These are phyloP conservation scores for Cheilosia scutellata DNA, from an alignment of 2,888 invertebrate species.

Conservation along the genomic window DNA sequence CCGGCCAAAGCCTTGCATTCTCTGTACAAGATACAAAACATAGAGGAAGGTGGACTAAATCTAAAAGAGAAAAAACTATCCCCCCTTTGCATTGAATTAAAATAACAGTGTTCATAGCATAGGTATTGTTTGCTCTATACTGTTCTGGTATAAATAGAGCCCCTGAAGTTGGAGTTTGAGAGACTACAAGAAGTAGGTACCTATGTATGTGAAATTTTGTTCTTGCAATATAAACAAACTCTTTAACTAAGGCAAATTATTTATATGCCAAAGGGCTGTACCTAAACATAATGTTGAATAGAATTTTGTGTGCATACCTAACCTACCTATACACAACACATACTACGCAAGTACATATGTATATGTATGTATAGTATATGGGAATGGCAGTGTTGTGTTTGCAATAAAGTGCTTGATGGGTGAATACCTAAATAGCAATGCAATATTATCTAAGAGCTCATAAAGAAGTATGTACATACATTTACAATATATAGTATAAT, in stretches of 20 bases:
- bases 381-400: not conserved
- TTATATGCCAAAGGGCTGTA: slow-evolving; percentile 52
- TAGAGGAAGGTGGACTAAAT: too few species aligned
- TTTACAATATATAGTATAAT: too few species aligned
- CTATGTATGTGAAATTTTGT: slow-evolving; percentile 25
- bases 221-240: slow-evolving; percentile 36
- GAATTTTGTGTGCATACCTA: not conserved
- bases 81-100: slow-evolving; percentile 53
- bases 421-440: slow-evolving; percentile 11
- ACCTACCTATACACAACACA: not conserved
- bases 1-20: slow-evolving; percentile 8
- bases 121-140: slow-evolving; percentile 26
- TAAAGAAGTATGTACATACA: not conserved
- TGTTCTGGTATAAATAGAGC: slow-evolving; percentile 24
- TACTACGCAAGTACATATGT: not conserved
- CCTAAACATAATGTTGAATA: not conserved
- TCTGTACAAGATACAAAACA: slow-evolving; percentile 2
- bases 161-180: slow-evolving; percentile 15
- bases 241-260: slow-evolving; percentile 48
- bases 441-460: not conserved
- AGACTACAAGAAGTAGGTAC: not conserved
- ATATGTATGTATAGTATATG: not conserved
- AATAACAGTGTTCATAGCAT: slow-evolving; percentile 19
- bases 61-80: slow-evolving; percentile 4
- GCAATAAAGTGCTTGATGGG: not conserved